Conservation (phyloP, 2,113 vertebrate species). For the Zosterops japonicus region DNA sequence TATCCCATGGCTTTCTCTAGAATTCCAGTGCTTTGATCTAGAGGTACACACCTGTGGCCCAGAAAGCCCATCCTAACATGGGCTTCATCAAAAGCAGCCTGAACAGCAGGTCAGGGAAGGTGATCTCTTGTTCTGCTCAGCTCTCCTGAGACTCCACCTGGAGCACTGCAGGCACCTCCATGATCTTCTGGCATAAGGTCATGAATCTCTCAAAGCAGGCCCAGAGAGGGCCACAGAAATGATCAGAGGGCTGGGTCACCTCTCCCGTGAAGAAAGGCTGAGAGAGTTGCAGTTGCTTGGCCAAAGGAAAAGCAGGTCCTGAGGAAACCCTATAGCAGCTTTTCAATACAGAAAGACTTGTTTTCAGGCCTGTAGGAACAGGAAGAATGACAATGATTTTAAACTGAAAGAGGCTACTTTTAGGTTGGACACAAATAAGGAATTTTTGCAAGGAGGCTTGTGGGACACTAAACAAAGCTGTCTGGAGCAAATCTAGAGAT, state of each 20-base stretch:
- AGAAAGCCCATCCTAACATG: rapidly evolving
- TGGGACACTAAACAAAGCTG: not conserved
- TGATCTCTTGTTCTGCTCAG: rapidly evolving
- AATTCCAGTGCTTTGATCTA: not conserved
- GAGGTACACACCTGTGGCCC: rapidly evolving
- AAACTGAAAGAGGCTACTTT: not conserved
- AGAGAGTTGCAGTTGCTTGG: rapidly evolving
- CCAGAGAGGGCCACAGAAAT: not conserved
- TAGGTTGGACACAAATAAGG: not conserved
- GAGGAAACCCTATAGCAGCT: not conserved
- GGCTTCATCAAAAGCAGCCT: not conserved
- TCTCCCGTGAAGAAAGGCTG: not conserved
- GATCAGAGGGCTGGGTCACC: not conserved
- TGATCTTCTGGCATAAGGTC: not conserved
- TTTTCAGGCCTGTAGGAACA: not conserved
- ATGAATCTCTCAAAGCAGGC: rapidly evolving
- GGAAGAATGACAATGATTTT: not conserved
- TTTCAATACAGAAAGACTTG: not conserved
- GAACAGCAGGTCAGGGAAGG: rapidly evolving
- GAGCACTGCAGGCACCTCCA: rapidly evolving
- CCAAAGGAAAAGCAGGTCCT: not conserved
- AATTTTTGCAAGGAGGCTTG: rapidly evolving
- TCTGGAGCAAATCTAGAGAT: not conserved
- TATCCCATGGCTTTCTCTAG: rapidly evolving
- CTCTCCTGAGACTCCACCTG: rapidly evolving